Conservation (phyloP, 2,888 invertebrate species). For the Ochropacha duplaris region DNA sequence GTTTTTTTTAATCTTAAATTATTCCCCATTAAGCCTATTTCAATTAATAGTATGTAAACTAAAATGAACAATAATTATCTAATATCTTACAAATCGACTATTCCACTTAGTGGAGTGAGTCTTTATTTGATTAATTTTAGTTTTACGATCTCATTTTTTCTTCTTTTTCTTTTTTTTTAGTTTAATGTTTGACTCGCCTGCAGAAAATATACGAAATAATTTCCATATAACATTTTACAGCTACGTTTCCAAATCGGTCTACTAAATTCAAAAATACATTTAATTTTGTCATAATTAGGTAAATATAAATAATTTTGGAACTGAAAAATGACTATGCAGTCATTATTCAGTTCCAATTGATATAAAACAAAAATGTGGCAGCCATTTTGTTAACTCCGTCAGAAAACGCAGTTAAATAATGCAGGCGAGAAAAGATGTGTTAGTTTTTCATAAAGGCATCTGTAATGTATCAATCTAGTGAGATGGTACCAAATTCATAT, state of each 20-base stretch:
- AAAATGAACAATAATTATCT: background rate
- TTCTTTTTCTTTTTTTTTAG: constrained; percentile 3
- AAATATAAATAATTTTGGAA: too few species aligned
- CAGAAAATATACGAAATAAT: too few species aligned
- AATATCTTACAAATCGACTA: background rate
- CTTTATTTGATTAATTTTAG: constrained; percentile 14
- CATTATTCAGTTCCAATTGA: too few species aligned
- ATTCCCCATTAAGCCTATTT: background rate
- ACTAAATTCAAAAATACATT: too few species aligned
- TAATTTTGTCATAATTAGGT: too few species aligned
- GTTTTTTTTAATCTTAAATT: background rate
- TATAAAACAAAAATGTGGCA: background rate
- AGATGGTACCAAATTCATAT: background rate
- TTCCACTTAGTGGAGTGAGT: constrained; percentile 8
- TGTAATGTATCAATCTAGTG: background rate
- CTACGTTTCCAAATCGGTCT: too few species aligned
- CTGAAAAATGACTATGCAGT: too few species aligned
- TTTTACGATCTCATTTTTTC: constrained; percentile 17
- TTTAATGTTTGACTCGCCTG: background rate
- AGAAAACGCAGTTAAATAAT: background rate
- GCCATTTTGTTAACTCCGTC: background rate
- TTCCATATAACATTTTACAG: background rate
- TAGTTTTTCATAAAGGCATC: background rate
- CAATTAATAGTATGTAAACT: background rate
- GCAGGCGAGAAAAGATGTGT: background rate